A percentile compares a stretch with the other conserved stretches of the same genome.
These are phyloP conservation scores for Eurypyga helias DNA, from an alignment of 2,113 vertebrate species.

Conservation along the genomic window DNA sequence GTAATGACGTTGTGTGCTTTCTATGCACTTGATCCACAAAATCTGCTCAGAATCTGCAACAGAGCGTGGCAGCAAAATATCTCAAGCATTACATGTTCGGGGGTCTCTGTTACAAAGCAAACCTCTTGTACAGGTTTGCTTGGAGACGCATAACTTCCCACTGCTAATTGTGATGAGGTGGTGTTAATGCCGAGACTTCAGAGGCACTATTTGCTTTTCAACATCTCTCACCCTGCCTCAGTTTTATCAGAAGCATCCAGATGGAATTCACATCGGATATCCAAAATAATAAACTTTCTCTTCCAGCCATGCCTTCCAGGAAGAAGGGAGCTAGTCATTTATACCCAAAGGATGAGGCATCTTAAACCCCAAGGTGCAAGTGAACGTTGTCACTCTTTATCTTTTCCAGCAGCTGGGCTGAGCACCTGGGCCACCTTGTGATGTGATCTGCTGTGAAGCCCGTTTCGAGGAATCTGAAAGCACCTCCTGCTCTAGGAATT, in stretches of 20 bases:
- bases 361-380: not conserved
- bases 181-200: not conserved
- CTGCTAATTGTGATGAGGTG: not conserved
- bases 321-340: not conserved
- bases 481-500: not conserved
- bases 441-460: not conserved
- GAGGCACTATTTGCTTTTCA: not conserved
- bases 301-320: not conserved
- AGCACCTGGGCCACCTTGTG: not conserved
- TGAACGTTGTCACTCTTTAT: not conserved
- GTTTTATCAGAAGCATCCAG: not conserved
- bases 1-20: not conserved
- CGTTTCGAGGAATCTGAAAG: not conserved
- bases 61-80: not conserved
- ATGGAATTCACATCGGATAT: not conserved
- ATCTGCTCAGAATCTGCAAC: not conserved
- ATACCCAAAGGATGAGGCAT: not conserved
- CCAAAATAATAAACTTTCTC: not conserved
- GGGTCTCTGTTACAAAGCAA: not conserved
- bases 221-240: not conserved
- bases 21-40: not conserved
- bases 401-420: not conserved
- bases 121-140: not conserved
- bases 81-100: fast-evolving
- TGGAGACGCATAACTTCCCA: not conserved